These are phyloP conservation scores for Hippopotamyrus pictus DNA, from an alignment of 2,797 vertebrate genomes.

Conservation along the genomic window DNA sequence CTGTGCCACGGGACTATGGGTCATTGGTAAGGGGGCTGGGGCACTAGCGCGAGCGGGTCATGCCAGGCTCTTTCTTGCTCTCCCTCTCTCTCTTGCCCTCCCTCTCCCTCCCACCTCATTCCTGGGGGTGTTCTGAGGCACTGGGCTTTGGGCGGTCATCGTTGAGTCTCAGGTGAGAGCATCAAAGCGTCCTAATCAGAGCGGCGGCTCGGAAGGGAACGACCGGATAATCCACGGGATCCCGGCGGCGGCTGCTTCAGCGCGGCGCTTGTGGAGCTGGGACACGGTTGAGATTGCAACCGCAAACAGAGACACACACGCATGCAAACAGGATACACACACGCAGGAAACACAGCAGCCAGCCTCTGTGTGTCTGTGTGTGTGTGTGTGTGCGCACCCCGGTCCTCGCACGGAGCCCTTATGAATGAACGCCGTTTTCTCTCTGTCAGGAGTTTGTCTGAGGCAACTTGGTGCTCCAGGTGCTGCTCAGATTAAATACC, in stretches of 20 bases:
- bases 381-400: not conserved
- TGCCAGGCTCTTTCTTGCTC: not conserved
- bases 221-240: slow-evolving; percentile 37
- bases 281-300: slow-evolving; percentile 33
- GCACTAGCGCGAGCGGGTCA: not conserved
- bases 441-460: not conserved
- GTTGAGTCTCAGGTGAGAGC: slow-evolving; percentile 39
- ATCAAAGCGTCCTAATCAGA: slow-evolving; percentile 44
- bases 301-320: not conserved
- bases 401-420: not conserved
- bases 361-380: not conserved
- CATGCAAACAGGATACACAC: not conserved
- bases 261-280: slow-evolving; percentile 24
- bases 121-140: not conserved
- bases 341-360: not conserved
- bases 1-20: not conserved
- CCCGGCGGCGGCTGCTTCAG: slow-evolving; percentile 31
- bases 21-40: not conserved
- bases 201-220: slow-evolving; percentile 37
- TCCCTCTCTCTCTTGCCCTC: not conserved
- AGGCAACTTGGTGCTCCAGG: not conserved
- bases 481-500: not conserved
- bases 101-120: not conserved
- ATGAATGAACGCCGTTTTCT: not conserved
- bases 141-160: slow-evolving; percentile 17